Conservation (phyloP, 2,888 invertebrate genomes). For the Drosophila merina region DNA sequence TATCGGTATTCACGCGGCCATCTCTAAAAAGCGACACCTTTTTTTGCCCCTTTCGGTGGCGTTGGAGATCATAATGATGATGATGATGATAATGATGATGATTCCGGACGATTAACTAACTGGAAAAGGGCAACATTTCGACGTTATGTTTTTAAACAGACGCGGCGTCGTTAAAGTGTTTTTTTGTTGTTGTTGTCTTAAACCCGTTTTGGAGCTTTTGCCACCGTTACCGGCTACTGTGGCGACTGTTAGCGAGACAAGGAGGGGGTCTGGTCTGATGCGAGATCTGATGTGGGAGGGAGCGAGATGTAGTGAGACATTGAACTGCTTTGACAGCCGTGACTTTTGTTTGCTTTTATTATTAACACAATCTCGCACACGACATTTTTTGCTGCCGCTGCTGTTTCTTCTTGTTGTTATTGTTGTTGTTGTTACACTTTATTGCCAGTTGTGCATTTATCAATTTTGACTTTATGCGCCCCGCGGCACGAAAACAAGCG, state of each 20-base stretch:
- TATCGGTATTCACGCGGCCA: constrained; percentile 32
- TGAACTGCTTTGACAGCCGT: constrained; percentile 71
- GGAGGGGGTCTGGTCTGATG: neutral
- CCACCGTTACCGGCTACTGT: constrained; percentile 65
- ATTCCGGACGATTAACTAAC: constrained; percentile 49
- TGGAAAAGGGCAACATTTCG: constrained; percentile 39
- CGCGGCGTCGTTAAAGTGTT: constrained; percentile 54
- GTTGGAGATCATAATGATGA: constrained; percentile 10
- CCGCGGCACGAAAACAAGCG: constrained; percentile 10
- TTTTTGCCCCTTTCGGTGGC: neutral
- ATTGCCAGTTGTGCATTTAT: constrained; percentile 62
- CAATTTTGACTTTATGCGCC: constrained; percentile 61
- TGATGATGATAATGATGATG: constrained; percentile 31
- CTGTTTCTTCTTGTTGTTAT: constrained; percentile 4
- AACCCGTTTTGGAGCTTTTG: constrained; percentile 70
- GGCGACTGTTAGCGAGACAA: constrained; percentile 13
- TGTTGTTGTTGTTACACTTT: constrained; percentile 50
- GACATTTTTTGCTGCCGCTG: constrained; percentile 19
- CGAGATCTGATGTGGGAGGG: neutral
- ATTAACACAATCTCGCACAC: constrained; percentile 57
- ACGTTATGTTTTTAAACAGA: constrained; percentile 48
- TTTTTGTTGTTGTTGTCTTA: constrained; percentile 30
- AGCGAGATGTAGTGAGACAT: constrained; percentile 52
- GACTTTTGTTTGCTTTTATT: constrained; percentile 68
- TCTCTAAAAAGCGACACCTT: constrained; percentile 37